Base-by-base conservation (phyloP, 1,140 invertebrate species). In the Tachypleus tridentatus region DNA sequence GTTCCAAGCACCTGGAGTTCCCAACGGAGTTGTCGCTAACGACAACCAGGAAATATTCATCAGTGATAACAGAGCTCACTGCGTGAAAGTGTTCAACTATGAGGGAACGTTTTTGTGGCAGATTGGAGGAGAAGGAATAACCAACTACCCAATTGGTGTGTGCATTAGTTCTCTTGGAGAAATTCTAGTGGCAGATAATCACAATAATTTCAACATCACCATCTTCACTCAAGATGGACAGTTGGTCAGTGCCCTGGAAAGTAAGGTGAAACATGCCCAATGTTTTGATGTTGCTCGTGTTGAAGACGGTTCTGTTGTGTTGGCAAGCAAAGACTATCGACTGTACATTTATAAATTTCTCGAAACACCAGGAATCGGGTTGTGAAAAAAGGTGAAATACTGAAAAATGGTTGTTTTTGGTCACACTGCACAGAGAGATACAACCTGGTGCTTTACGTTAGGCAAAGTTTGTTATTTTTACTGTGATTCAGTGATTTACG, bases 181-280 rank as follows among this genome's bases (percentile, higher is more conserved):
- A 76, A 96, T 98, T 63, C 82, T 98, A 58, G 97, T 99, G 70
- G 96, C 96, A 52, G 97, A 99, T 80, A 99, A 99, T 81, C 96
- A 99, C 80, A 99, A 99, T 82, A 99, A 98, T 79, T 99, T 99
- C 81, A 99, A 99, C 77, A 78, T 99, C 76, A 99, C 97, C 62
- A 95, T 98, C 74, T 94, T 94, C 80, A 92, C 91, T n/a, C 90
- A 96, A 79, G 93, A 98, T 72, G 96, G 96, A 3, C 90, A 94
- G 73, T 79, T 98, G 68, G 89, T 98, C 8, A 95, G 92, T 10
- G 96, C 96, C 5, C 81, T 98, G 56, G 97, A 99, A 77, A 95
- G 91, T 73, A 98, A 98, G 78, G 96, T 98, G 58, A 99, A 99
- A 77, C 97, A 99, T 76, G 97, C 96, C 48, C 96, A 99, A 77